Percentiles rank a stretch among this genome's conserved stretches.
Evolutionary conservation across 2,113 vertebrate species (phyloP).

Genomic region (Centropus bengalensis): DNA sequence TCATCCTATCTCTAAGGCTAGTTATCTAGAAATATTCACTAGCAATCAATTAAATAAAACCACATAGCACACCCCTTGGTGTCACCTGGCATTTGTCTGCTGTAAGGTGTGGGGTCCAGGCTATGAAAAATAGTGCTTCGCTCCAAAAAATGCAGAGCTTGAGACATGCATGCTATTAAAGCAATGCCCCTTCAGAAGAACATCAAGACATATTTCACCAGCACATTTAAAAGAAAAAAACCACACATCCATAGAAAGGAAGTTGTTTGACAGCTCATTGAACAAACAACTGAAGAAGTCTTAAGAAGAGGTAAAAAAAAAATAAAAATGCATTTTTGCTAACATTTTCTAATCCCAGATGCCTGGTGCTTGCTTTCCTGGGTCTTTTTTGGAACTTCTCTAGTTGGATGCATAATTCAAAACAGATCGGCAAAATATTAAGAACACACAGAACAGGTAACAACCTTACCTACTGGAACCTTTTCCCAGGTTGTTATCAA

Average conservation of each 20-base stretch:
- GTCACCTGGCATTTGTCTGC: not conserved
- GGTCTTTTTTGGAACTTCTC: not conserved
- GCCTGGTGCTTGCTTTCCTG: not conserved
- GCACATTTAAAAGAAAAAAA: not conserved
- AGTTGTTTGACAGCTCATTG: not conserved
- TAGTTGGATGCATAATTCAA: not conserved
- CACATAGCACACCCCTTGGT: not conserved
- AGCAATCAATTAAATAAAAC: not conserved
- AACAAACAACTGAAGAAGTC: not conserved
- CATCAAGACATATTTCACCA: not conserved
- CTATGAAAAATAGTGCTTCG: not conserved
- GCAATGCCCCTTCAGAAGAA: not conserved
- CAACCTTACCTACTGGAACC: constrained; percentile 89
- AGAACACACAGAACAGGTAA: not conserved
- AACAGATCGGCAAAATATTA: not conserved
- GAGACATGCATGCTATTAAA: not conserved
- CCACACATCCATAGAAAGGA: not conserved
- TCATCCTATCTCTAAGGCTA: not conserved
- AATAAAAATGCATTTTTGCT: not conserved
- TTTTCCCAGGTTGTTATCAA: constrained; percentile 94
- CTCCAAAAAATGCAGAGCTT: not conserved
- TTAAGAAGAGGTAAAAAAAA: not conserved
- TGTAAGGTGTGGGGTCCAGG: not conserved
- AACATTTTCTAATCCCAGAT: not conserved
- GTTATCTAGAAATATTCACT: not conserved